phyloP scores from a whole-genome alignment of 2,797 vertebrate species.

The Cuculus canorus region DNA sequence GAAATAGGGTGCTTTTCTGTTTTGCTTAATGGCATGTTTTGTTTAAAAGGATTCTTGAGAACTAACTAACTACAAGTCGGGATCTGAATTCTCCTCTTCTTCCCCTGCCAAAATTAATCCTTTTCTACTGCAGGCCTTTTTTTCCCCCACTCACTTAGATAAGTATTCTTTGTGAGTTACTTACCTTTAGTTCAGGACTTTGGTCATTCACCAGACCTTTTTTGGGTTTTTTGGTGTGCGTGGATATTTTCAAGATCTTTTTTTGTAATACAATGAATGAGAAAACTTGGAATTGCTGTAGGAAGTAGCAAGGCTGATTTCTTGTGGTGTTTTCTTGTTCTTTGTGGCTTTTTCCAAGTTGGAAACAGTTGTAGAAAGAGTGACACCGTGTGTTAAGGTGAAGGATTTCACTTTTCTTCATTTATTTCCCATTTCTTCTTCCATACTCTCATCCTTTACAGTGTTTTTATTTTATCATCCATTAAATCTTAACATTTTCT shows the following conservation, averaged over 20 bases:
- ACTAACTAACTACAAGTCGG: neutral
- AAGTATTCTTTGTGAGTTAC: neutral
- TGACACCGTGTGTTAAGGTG: slow-evolving; percentile 28
- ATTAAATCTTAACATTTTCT: neutral
- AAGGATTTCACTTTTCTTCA: neutral
- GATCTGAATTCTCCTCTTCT: neutral
- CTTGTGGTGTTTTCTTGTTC: neutral
- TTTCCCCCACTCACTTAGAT: too few relatives aligned
- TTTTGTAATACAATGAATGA: neutral
- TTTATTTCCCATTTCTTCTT: neutral
- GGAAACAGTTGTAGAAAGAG: neutral
- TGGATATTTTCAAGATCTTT: neutral
- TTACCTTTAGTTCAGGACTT: neutral
- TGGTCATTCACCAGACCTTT: neutral
- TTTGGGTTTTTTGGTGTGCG: neutral
- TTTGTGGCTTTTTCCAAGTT: neutral
- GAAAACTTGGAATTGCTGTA: neutral
- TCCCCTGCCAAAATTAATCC: neutral
- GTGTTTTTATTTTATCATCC: neutral
- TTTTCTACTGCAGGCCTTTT: neutral
- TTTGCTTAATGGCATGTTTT: neutral
- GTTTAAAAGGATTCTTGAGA: neutral
- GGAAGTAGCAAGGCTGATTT: neutral
- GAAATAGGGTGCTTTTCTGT: neutral
- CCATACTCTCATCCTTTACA: neutral